Conservation (phyloP, 2,113 vertebrate species). For the Platysteira castanea region DNA sequence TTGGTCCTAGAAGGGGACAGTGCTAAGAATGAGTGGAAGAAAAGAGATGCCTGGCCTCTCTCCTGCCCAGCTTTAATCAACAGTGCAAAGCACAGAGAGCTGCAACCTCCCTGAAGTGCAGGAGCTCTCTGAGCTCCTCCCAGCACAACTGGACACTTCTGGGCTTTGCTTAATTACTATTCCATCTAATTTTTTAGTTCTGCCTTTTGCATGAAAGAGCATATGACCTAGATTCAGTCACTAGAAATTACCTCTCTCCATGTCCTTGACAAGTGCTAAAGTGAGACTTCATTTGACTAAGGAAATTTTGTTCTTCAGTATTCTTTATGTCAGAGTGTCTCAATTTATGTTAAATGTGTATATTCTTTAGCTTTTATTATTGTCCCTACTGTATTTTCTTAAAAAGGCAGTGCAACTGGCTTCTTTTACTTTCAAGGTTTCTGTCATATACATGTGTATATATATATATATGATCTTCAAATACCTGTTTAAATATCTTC, state of each 20-base stretch:
- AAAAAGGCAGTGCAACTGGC: not conserved
- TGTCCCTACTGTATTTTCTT: not conserved
- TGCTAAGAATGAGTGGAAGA: not conserved
- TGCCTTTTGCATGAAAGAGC: not conserved
- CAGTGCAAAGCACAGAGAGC: not conserved
- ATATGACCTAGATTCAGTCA: not conserved
- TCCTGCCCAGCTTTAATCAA: not conserved
- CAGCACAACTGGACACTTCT: not conserved
- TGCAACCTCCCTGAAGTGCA: not conserved
- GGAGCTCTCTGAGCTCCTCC: not conserved
- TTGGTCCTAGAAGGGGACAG: not conserved
- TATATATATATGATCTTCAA: not conserved
- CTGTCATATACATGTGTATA: too few species aligned
- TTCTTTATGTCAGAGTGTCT: not conserved
- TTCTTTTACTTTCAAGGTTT: not conserved
- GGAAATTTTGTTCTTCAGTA: not conserved
- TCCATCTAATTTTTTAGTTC: not conserved
- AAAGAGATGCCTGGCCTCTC: not conserved
- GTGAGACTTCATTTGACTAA: not conserved
- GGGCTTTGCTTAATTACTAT: constrained; percentile 8
- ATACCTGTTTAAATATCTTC: constrained; percentile 13
- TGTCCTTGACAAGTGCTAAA: not conserved
- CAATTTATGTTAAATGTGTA: not conserved
- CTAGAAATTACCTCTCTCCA: not conserved
- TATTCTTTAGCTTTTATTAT: not conserved